Conservation (phyloP, 2,797 vertebrate species). For the Fundulus diaphanus region DNA sequence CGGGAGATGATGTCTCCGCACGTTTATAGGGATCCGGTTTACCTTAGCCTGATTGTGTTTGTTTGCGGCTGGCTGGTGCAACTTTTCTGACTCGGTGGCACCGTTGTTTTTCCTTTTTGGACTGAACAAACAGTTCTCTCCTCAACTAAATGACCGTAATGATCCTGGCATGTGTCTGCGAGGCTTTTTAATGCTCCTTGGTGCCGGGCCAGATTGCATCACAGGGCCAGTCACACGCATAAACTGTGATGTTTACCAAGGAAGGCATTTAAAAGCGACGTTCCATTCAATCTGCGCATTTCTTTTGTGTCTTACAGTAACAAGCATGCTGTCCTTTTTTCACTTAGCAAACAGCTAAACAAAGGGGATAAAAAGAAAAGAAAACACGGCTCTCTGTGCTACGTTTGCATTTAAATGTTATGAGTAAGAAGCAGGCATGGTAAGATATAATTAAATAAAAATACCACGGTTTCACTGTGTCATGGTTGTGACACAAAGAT, state of each 20-base stretch:
- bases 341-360: not conserved
- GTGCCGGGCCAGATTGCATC: slow-evolving; percentile 83
- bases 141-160: slow-evolving; percentile 71
- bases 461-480: not conserved
- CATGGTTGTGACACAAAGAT: not conserved
- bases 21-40: slow-evolving; percentile 57
- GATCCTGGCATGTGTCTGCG: slow-evolving; percentile 74
- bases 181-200: slow-evolving; percentile 77
- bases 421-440: not conserved
- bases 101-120: slow-evolving; percentile 73
- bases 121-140: slow-evolving; percentile 79
- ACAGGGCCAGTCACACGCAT: slow-evolving; percentile 71
- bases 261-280: slow-evolving; percentile 53
- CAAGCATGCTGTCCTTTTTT: not conserved
- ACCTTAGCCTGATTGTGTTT: slow-evolving; percentile 60
- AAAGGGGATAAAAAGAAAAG: not conserved
- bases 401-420: not conserved
- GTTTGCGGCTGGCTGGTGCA: slow-evolving; percentile 64
- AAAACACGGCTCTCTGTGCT: not conserved
- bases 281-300: slow-evolving; percentile 40
- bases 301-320: slow-evolving; percentile 21
- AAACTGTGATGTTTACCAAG: slow-evolving; percentile 73
- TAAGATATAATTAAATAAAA: not conserved
- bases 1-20: slow-evolving; percentile 50
- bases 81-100: slow-evolving; percentile 66